Evolutionary conservation across 1,140 invertebrate species (phyloP), one percentile per base, ranked within the genome.

Genomic region (Drosophila insularis): DNA sequence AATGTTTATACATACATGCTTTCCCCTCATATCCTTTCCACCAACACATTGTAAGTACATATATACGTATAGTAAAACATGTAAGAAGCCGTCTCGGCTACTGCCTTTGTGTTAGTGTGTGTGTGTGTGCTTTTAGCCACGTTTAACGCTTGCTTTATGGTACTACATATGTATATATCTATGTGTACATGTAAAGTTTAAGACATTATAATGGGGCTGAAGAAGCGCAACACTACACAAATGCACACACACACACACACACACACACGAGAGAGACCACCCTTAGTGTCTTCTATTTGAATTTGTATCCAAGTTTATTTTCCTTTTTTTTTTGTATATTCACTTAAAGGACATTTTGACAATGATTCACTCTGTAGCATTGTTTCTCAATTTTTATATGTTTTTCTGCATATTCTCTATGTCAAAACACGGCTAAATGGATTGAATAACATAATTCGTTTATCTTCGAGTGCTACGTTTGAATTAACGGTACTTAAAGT

Each of bases 101-200:
- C 60, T 14, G 39, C 43, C 17, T 55, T 37, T 17, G 27, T 39
- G 32, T 35, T 14, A 13, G 32, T 14, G 50, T 53, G 37, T 68
- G 4, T 27, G 17, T 67, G 53, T 63, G 32, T 35, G 46, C 50
- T 61, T 65, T 67, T 68, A 76, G 68, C 53, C 71, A 71, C 63
- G 73, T 74, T 60, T 68, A 69, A 74, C 81, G 70, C 74, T 85
- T 73, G 75, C 75, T 87, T 81, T 74, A 76, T 76, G 32, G 32
- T 35, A 81, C 78, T 78, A 64, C 50, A 54, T 13, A 23, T 23
- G 50, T 23, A 56, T 32, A 14, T 17, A 35, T 56, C 7, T 32
- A 35, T 56, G 21, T 32, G 75, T 78, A 70, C 72, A 86, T 81
- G 74, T 60, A 64, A 59, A 56, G 64, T 65, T 85, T 78, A 62